Base-by-base conservation (phyloP, 2,888 invertebrate genomes). In the Callinectes sapidus region DNA sequence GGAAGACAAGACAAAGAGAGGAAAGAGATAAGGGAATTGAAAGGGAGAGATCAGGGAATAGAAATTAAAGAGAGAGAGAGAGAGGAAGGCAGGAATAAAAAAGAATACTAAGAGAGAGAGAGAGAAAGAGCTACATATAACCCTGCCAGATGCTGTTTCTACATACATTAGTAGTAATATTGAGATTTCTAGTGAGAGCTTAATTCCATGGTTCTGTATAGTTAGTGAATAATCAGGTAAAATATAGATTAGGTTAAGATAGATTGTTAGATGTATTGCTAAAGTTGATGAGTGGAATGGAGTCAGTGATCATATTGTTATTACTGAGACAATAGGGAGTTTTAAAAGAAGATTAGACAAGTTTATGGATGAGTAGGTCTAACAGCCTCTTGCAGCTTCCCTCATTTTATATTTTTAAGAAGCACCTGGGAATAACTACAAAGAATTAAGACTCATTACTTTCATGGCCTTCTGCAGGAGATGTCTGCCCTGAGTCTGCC, bases 401-500 rank as follows among this genome's bases (percentile, higher is more conserved):
- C n/a, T n/a, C n/a, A n/a, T n/a, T n/a, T 55, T 55, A 8, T 61
- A 23, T 61, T 61, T 1, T 61, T 18, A 61, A 23, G 61, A 23
- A 18, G 61, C 18, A 48, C 48, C 3, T 48, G 48, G 23, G 23
- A 61, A 61, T 61, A 23, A 23, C 23, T 61, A 61, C 61, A 61
- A 61, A 61, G 23, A 35, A 28, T 6, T 3, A 13, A 86, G 13
- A 42, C n/a, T 86, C 86, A 42, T 35, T 48, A 39, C 35, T 28
- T 42, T 23, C 35, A 86, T 18, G 3, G 18, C 48, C 61, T 61
- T 18, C 55, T 14, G 61, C 88, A 55, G n/a, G n/a, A 18, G 28
- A 91, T 91, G 91, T 88, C 87, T 87, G 86, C 71, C 28, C 96
- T 96, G 96, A 95, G 95, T 94, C 95, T 96, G 93, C 95, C 95